Evolutionary conservation across 2,113 vertebrate species (phyloP).

Genomic region (Siniperca chuatsi): DNA sequence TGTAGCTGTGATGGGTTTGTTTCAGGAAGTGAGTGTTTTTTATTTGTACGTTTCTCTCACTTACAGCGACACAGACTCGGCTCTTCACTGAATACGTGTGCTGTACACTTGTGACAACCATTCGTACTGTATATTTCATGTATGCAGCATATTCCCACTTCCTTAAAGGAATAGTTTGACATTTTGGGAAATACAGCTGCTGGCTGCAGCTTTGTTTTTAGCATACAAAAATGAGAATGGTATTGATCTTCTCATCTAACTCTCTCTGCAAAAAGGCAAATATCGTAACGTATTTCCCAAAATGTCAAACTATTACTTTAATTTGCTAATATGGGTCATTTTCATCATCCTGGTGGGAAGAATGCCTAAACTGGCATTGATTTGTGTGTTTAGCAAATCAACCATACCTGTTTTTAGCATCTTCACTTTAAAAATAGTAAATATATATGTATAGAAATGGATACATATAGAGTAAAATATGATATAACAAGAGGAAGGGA

Average conservation of each 20-base stretch:
- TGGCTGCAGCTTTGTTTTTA: neutral
- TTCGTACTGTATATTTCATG: constrained; percentile 8
- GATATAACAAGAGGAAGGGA: neutral
- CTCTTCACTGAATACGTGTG: neutral
- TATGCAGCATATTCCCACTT: neutral
- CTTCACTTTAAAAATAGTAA: neutral
- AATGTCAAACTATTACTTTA: neutral
- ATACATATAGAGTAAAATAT: neutral
- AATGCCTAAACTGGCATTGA: neutral
- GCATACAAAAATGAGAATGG: no score
- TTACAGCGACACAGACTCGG: neutral
- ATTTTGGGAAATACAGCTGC: neutral
- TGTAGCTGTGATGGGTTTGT: constrained; percentile 75
- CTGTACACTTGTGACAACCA: neutral
- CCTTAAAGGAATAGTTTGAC: neutral
- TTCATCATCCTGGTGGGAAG: neutral
- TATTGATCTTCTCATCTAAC: no score
- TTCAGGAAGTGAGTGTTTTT: constrained; percentile 32
- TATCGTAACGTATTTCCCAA: neutral
- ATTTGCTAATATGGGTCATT: neutral
- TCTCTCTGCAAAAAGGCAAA: neutral
- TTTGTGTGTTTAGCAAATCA: constrained; percentile 1
- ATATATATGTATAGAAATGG: neutral
- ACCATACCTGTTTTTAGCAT: neutral
- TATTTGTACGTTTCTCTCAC: neutral